A percentile compares a stretch with the other conserved stretches of the same genome.
phyloP scores from a whole-genome alignment of 2,113 vertebrate genomes.

The Capricornis sumatraensis region DNA sequence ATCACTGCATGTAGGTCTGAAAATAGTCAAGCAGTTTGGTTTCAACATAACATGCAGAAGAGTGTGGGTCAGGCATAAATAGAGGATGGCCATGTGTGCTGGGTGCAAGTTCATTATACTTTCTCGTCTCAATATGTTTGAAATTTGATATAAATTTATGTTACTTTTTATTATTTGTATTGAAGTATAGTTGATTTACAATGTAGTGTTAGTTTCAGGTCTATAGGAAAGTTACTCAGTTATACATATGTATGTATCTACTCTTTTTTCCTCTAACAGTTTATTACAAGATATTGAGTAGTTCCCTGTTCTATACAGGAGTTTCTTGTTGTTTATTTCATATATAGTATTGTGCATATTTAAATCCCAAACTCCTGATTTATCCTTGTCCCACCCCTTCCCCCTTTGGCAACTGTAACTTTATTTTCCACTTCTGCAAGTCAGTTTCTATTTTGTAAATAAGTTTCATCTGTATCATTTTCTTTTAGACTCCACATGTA shows the following conservation, averaged over 20 bases:
- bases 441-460: background rate
- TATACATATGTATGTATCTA: background rate
- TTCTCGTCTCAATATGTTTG: background rate
- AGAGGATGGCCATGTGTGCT: background rate
- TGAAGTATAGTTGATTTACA: background rate
- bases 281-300: background rate
- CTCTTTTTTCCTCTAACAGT: background rate
- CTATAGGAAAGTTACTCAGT: background rate
- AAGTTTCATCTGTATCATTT: background rate
- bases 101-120: background rate
- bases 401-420: background rate
- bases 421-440: background rate
- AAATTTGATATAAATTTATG: background rate
- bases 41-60: background rate
- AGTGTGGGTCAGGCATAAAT: background rate
- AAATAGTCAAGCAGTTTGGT: background rate
- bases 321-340: background rate
- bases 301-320: background rate
- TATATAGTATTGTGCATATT: background rate
- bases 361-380: background rate
- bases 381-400: background rate
- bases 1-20: background rate
- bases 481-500: background rate
- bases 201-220: background rate
- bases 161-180: background rate